Evolutionary conservation across 2,888 invertebrate species (phyloP), one percentile per base, ranked within the genome.

Genomic region (Ametastegia equiseti): DNA sequence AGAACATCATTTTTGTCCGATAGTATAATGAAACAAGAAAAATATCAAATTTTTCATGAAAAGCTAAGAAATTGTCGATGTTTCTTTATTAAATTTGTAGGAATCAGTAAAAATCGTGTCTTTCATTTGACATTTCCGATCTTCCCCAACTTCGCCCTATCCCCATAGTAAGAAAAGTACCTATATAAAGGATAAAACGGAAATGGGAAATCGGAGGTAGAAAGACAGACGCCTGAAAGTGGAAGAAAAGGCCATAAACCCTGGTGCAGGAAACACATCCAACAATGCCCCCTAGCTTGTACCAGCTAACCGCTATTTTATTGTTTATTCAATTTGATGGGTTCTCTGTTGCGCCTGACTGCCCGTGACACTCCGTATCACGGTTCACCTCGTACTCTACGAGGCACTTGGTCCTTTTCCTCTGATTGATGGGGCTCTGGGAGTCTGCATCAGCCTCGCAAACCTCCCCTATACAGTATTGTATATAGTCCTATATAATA

Each of bases 321-420:
- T 75, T 75, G 50, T 75, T 75, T 54, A 75, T 75, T 75, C 54
- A 75, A 75, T 75, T 75, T 75, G 54, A 75, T 50, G 54, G 75
- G 50, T 75, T 75, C 33, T n/a, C 75, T 54, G 75, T 33, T 54
- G 75, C 75, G 50, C 54, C 54, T 75, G 75, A 36, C 54, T 75
- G 54, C 33, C 19, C 33, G 36, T 75, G 75, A 75, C 75, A 54
- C 75, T 54, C 54, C 50, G 50, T 75, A 75, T 75, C 75, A 75
- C 75, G 54, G 71, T 71, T 71, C 45, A 27, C 71, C 47, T 71
- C 71, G 15, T 45, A 27, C 71, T 71, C 67, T 67, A 67, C 67
- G 67, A 71, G 45, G 33, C 75, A 33, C 54, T 75, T 36, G 50
- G 75, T 75, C 50, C 75, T 75, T 54, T 75, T 36, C 33, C 50